These are phyloP conservation scores for Morone chrysops DNA, from an alignment of 2,113 vertebrate genomes.

Conservation along the genomic window DNA sequence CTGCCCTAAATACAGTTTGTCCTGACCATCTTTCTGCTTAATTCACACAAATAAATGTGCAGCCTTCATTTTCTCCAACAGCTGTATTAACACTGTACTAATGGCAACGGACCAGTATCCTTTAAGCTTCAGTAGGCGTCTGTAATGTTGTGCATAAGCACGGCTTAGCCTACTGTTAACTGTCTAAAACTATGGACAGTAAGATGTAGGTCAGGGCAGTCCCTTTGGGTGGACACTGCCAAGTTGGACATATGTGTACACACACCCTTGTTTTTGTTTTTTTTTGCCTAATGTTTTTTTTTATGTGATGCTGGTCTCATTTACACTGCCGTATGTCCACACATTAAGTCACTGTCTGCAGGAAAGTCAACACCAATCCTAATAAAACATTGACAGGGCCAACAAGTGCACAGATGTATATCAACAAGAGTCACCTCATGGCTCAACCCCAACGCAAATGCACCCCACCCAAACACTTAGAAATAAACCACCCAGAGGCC, in stretches of 20 bases:
- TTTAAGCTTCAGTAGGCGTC: conserved; percentile 65
- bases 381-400: conserved; percentile 38
- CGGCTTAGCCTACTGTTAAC: conserved; percentile 73
- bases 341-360: conserved; percentile 32
- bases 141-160: conserved; percentile 61
- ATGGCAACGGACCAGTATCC: conserved; percentile 34
- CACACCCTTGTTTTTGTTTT: not conserved
- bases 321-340: conserved; percentile 15
- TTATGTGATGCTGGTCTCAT: conserved; percentile 39
- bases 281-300: conserved; percentile 26
- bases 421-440: conserved; percentile 32
- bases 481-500: conserved; percentile 25
- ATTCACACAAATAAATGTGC: conserved; percentile 39
- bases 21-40: conserved; percentile 27
- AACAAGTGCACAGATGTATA: conserved; percentile 34
- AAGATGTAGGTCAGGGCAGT: conserved; percentile 69
- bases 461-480: conserved; percentile 63
- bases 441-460: conserved; percentile 38
- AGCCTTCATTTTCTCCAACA: conserved; percentile 42
- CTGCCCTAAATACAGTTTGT: conserved; percentile 54
- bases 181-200: conserved; percentile 62
- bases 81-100: conserved; percentile 41
- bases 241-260: conserved; percentile 18
- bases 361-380: conserved; percentile 37
- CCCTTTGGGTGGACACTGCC: conserved; percentile 22